Evolutionary conservation across 2,113 vertebrate species (phyloP).

Genomic region (Leucopternis melanops): DNA sequence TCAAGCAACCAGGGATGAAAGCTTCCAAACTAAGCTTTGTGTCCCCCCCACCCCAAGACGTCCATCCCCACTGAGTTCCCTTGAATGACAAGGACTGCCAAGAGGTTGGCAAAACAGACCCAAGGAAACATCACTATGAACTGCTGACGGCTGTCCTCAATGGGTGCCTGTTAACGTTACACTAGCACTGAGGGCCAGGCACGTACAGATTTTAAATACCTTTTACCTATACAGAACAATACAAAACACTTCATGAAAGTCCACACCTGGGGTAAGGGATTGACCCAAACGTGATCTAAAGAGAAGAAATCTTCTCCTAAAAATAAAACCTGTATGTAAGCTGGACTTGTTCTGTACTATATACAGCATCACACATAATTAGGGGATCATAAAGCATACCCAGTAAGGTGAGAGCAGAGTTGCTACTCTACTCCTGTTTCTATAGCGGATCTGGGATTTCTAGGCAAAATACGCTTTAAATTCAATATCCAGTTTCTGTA

Average conservation of each 20-base stretch:
- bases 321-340: neutral
- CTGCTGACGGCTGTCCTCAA: neutral
- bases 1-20: neutral
- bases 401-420: neutral
- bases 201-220: neutral
- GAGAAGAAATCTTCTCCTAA: neutral
- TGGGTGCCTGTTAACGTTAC: too few species aligned
- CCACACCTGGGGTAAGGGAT: neutral
- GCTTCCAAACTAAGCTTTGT: neutral
- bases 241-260: neutral
- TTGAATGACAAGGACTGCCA: neutral
- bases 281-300: neutral
- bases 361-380: neutral
- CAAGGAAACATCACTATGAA: neutral
- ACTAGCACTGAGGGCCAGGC: neutral
- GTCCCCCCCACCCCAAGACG: fast-evolving
- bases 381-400: neutral
- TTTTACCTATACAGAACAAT: neutral
- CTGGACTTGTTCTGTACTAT: neutral
- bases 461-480: neutral
- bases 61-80: neutral
- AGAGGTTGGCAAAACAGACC: neutral
- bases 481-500: neutral
- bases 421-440: neutral
- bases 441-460: neutral